Base-by-base conservation (phyloP, 2,797 vertebrate genomes). In the Echiichthys vipera region DNA sequence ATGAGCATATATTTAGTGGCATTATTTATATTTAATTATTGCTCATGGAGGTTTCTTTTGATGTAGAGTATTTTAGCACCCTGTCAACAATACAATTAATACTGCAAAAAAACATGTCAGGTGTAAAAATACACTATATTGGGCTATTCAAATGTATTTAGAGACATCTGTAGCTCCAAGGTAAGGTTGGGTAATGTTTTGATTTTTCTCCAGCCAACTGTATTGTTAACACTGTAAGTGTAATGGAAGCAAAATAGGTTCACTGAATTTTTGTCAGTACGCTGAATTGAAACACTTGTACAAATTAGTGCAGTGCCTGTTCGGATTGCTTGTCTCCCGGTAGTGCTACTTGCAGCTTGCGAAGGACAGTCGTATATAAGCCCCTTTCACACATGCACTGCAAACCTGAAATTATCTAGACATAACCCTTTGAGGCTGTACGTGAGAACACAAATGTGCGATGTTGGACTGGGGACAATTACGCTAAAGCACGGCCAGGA, bases 11-110 rank as follows among this genome's bases (percentile, higher is more conserved):
- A 25, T 77, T 69, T 46, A 37, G 54, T 29, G 37, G 15, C 13
- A 34, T 64, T 46, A 39, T 24, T 69, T 32, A 57, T 65, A 53
- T 69, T 74, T 42, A 36, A 25, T 15, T 57, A 7, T 59, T 55
- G 22, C 30, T 45, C 1, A 20, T 32, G 17, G 11, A 22, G 18
- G 13, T 37, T 43, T 1, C 13, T 49, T 45, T 39, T 65, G 9
- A 17, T 42, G 12, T 32, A 27, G 3, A 58, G 36, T 65, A 43
- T 61, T 37, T 66, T 42, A 14, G 15, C 25, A 17, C 68, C 10
- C 6, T 11, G 13, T 64, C n/a, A 30, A 24, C 15, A 43, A 15
- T 17, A 18, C 36, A n/a, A n/a, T n/a, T n/a, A n/a, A n/a, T n/a
- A n/a, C n/a, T n/a, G n/a, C n/a, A 37, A 30, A 14, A 57, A 36